These are phyloP conservation scores for Andrena dorsata DNA, from an alignment of 2,888 invertebrate genomes.

Conservation along the genomic window DNA sequence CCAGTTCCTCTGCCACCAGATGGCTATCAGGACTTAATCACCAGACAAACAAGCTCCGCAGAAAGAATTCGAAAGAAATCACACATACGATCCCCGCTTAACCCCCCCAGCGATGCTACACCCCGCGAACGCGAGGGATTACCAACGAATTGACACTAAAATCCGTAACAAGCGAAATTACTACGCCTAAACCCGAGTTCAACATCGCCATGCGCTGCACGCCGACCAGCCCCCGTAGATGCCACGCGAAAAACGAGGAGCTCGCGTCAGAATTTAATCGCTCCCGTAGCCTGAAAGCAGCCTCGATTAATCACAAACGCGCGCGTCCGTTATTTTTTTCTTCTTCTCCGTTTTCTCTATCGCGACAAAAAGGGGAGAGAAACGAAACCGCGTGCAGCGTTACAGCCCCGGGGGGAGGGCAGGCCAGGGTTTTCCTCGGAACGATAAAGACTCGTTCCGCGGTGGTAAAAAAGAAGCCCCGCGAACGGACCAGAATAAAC, in stretches of 20 bases:
- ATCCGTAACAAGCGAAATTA: too few species aligned
- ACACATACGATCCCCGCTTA: too few species aligned
- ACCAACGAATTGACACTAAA: too few species aligned
- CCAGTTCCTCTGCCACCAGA: too few species aligned
- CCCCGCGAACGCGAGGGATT: too few species aligned
- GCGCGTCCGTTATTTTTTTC: background rate
- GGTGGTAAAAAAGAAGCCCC: conserved; percentile 6
- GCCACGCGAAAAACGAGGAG: background rate
- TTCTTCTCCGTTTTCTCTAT: background rate
- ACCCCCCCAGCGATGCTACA: too few species aligned
- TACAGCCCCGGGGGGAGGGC: background rate
- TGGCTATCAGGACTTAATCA: too few species aligned
- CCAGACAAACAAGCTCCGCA: too few species aligned
- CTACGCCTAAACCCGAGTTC: background rate
- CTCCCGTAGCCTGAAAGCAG: conserved; percentile 6
- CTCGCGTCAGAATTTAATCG: conserved; percentile 20
- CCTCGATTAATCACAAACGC: conserved; percentile 23
- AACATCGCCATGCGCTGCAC: background rate
- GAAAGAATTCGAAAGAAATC: too few species aligned
- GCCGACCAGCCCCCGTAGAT: background rate
- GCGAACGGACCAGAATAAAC: conserved; percentile 11
- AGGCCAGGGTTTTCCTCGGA: conserved; percentile 32
- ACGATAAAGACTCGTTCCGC: conserved; percentile 29
- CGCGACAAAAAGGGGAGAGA: background rate
- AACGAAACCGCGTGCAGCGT: background rate